Evolutionary conservation across 2,113 vertebrate genomes (phyloP), one percentile per base, ranked within the genome.

Genomic region (Castor canadensis): DNA sequence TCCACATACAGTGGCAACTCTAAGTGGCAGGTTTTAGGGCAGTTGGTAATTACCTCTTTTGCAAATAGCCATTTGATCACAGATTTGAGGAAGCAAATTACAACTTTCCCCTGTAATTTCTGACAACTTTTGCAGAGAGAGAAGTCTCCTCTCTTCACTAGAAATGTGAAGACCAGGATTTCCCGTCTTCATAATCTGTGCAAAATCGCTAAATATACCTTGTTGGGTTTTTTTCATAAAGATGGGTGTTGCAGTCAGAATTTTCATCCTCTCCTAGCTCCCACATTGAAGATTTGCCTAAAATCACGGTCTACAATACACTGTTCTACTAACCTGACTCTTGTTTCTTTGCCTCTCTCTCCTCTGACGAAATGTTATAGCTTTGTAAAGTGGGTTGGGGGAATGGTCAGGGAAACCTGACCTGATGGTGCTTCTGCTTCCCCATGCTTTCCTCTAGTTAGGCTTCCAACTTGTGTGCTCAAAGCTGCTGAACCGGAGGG

Each of bases 41-140:
- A 17, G 0, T 9, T 0, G 40, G 10, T 8, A 11, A 5, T 7
- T 3, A 3, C 32, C 19, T 30, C 32, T 9, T 43, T 35, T 6
- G 62, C 19, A 38, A 3, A 12, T 35, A 60, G 30, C 45, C 69
- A 9, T 11, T 22, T 24, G n/a, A 9, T 69, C 32, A 0, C 1
- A 77, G 66, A 7, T 28, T 35, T 30, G 49, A 86, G 32, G 22
- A 49, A 11, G 56, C 19, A 28, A 32, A 11, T 7, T 6, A 3
- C 5, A 16, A 58, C 6, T 58, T 89, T 15, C 22, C 20, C 13
- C 43, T 82, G 1, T 30, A 24, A 76, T 58, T 67, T 64, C 28
- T 17, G 69, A 20, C 47, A 32, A 1, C n/a, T 60, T 67, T 56
- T 56, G 30, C 6, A 20, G 40, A 3, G 40, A 80, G 3, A 69